Base-by-base conservation (phyloP, 2,888 invertebrate genomes). In the Bimastos eiseni region DNA sequence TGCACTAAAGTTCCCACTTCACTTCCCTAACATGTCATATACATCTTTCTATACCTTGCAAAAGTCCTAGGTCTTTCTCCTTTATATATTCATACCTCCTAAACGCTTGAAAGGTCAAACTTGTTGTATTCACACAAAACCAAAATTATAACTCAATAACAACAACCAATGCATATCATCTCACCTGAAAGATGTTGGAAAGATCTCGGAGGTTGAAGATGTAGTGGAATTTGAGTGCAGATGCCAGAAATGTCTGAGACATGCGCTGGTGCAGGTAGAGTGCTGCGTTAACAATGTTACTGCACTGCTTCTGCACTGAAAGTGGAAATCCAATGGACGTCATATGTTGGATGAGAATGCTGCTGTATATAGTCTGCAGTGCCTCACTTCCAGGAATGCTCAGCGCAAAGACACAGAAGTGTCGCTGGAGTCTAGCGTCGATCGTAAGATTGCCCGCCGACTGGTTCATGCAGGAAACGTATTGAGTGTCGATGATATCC, bases 381-480 rank as follows among this genome's bases (percentile, higher is more conserved):
- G 98, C 97, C 89, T 99, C 98, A 15, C 92, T 92, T 92, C 97
- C 97, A 0, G 98, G 98, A 94, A 97, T 98, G 95, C 98, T 98
- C 91, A 95, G 93, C 70, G 95, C 95, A 93, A 95, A 95, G 89
- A 95, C 95, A 91, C 94, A 94, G 93, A 96, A 96, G 92, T 95
- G 95, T 41, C 95, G 93, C 95, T 98, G 98, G 17, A 99, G 96
- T 92, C 99, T 96, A 0, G 98, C 98, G 96, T 98, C 98, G 92
- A 99, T 98, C 8, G 98, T 98, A 94, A 99, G 99, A 94, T 98
- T 98, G 89, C 99, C 99, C 44, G 98, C 98, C 0, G 98, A 98
- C 0, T 99, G 99, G 95, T 99, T 99, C 98, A 99, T 99, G 94
- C 98, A 98, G 41, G 98, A 97, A n/a, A 99, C 97, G 94, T 99